Conservation (phyloP, 2,797 vertebrate genomes). For the Gymnoscopelus microlampas region DNA sequence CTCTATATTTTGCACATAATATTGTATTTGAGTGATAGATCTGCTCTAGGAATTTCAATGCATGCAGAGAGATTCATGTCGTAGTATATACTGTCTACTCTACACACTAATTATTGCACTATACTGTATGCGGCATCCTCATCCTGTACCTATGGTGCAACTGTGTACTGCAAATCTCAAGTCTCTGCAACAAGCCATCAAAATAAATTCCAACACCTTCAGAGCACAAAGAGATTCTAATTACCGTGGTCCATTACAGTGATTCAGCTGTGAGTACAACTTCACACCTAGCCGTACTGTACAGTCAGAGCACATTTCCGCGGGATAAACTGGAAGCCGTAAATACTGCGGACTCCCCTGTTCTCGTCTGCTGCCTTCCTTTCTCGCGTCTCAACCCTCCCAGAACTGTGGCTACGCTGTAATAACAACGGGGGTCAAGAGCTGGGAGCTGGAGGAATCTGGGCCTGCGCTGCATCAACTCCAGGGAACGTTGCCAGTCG, state of each 20-base stretch:
- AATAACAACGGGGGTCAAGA: slow-evolving; percentile 67
- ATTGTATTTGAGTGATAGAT: too few species aligned
- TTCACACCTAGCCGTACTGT: slow-evolving; percentile 16
- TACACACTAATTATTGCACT: too few species aligned
- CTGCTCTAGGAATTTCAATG: too few species aligned
- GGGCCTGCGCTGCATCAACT: slow-evolving; percentile 56
- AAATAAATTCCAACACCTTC: too few species aligned
- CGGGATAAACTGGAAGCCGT: slow-evolving; percentile 38
- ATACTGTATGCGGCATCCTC: too few species aligned
- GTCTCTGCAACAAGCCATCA: too few species aligned
- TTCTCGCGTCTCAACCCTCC: slow-evolving; percentile 39
- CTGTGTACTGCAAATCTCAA: too few species aligned
- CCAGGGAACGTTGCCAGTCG: slow-evolving; percentile 55
- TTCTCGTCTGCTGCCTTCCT: slow-evolving; percentile 1
- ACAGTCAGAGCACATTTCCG: slow-evolving; percentile 44
- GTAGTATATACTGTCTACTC: too few species aligned
- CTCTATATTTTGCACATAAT: too few species aligned
- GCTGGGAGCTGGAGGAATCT: slow-evolving; percentile 52
- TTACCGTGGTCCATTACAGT: slow-evolving; percentile 20
- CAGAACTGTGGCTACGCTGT: slow-evolving; percentile 52
- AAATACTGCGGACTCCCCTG: slow-evolving; percentile 23
- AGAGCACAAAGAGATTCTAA: neutral
- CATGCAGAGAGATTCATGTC: too few species aligned
- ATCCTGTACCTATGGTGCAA: too few species aligned
- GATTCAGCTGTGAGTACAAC: slow-evolving; percentile 23